Percentiles rank a stretch among this genome's conserved stretches.
phyloP scores from a whole-genome alignment of 2,113 vertebrate species.

The Centropus bengalensis region DNA sequence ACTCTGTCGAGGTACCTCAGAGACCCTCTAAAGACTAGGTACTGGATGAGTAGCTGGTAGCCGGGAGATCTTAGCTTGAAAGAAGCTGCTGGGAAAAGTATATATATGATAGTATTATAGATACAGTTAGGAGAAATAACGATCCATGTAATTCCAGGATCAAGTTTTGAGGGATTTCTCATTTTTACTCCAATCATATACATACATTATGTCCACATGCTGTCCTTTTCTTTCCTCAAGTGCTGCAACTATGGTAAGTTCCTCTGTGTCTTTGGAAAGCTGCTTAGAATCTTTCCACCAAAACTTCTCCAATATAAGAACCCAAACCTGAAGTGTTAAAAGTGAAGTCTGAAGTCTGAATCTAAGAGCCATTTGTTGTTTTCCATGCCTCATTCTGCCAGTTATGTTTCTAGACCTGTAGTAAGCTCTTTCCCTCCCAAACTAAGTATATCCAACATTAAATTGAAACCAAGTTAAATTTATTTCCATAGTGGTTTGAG shows the following conservation, averaged over 20 bases:
- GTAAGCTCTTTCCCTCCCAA: neutral
- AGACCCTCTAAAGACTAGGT: neutral
- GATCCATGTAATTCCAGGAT: neutral
- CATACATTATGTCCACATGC: rapidly evolving
- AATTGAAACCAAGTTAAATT: neutral
- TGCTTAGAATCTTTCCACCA: neutral
- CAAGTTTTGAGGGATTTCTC: neutral
- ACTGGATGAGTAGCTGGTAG: neutral
- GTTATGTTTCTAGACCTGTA: neutral
- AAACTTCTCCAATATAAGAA: neutral
- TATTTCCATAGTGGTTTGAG: neutral
- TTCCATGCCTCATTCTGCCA: neutral
- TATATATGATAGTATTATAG: neutral
- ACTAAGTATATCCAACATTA: neutral
- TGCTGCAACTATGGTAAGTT: neutral
- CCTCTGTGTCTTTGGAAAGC: neutral
- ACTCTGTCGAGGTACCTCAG: neutral
- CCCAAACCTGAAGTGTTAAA: neutral
- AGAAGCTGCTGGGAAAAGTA: neutral
- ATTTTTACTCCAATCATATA: neutral
- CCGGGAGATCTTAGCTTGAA: neutral
- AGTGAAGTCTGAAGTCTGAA: neutral
- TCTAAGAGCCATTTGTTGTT: neutral
- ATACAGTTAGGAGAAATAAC: neutral
- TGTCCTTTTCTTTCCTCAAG: neutral